These are phyloP conservation scores for Rhizoglyphus robini DNA, from an alignment of 1,140 invertebrate genomes.

Conservation along the genomic window DNA sequence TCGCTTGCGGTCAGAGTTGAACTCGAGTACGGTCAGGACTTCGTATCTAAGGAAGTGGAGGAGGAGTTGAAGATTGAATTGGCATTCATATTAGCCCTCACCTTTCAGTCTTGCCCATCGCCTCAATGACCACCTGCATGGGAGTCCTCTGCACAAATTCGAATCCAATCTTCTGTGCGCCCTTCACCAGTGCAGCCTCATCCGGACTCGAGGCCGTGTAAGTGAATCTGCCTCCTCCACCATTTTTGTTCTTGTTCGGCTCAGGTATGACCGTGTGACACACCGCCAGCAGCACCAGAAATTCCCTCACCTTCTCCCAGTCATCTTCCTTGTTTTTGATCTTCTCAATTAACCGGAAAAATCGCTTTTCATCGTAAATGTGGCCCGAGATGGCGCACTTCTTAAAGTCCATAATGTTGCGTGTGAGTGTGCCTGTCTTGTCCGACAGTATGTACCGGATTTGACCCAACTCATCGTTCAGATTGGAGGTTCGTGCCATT, in stretches of 20 bases:
- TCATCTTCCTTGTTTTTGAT: conserved; percentile 2
- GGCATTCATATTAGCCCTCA: too few relatives aligned
- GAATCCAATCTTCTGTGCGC: conserved; percentile 72
- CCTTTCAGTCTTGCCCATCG: conserved; percentile 44
- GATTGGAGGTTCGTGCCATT: conserved; percentile 90
- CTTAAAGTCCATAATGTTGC: conserved; percentile 96
- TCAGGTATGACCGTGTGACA: conserved; percentile 99
- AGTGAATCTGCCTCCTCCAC: conserved; percentile 41
- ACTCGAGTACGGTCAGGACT: conserved; percentile 93
- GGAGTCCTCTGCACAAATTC: conserved; percentile 79
- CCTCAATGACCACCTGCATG: conserved; percentile 55
- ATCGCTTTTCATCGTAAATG: conserved; percentile 41
- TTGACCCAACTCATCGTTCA: conserved; percentile 91
- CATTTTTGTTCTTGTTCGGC: conserved; percentile 10
- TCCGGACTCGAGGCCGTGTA: conserved; percentile 96
- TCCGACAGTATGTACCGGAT: conserved; percentile 86
- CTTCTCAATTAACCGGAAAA: conserved; percentile 4
- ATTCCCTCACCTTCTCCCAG: conserved; percentile 31
- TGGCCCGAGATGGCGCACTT: conserved; percentile 65
- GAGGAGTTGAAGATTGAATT: background rate
- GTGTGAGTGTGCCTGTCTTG: conserved; percentile 92
- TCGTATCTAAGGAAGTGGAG: conserved; percentile 39
- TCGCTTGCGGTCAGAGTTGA: conserved; percentile 78
- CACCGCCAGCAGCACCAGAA: conserved; percentile 76
- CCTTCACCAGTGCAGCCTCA: conserved; percentile 82